Evolutionary conservation across 2,113 vertebrate genomes (phyloP), one percentile per base, ranked within the genome.

Genomic region (Sitta europaea): DNA sequence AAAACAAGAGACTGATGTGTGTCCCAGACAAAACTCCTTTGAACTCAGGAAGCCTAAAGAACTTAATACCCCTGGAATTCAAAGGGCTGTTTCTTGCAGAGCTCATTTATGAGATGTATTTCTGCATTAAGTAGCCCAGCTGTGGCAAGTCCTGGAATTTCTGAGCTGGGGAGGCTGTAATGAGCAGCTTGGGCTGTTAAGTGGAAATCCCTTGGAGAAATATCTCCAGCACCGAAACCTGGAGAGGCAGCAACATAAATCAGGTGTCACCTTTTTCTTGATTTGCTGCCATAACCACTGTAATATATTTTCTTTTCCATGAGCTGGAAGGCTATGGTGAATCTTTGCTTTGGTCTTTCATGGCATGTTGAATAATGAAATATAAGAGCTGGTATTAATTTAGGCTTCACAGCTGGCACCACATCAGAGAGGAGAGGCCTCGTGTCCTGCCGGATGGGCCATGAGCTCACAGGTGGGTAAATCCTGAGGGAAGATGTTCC

Each of bases 381-480:
- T 42, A 23, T 0, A 51, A 59, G 50, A 83, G 72, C 90, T 83
- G 90, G 53, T 38, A 48, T 68, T 91, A 61, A 89, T 95, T 90
- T 83, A 9, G 25, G 27, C 48, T 67, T 78, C 7, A 19, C 38
- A 25, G 36, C 4, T 86, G 84, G 72, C 58, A n/a, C 27, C 92
- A 59, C 83, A 91, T 86, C 79, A 88, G 83, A 91, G 86, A 35
- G 67, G 45, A 80, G 86, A 28, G 54, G 87, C 61, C 24, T 40
- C 3, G 2, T 54, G 73, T 59, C 12, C 33, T 4, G 2, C 13
- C 2, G 24, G 58, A 4, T 23, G 71, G 62, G 36, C 17, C 5
- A 5, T 23, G 81, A 35, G 2, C 55, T 54, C 6, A 0, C 5
- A 8, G 72, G 67, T 38, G 45, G 80, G 50, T 20, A 0, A 35